These are phyloP conservation scores for Gymnothorax javanicus DNA, from an alignment of 2,797 vertebrate species.

Conservation along the genomic window DNA sequence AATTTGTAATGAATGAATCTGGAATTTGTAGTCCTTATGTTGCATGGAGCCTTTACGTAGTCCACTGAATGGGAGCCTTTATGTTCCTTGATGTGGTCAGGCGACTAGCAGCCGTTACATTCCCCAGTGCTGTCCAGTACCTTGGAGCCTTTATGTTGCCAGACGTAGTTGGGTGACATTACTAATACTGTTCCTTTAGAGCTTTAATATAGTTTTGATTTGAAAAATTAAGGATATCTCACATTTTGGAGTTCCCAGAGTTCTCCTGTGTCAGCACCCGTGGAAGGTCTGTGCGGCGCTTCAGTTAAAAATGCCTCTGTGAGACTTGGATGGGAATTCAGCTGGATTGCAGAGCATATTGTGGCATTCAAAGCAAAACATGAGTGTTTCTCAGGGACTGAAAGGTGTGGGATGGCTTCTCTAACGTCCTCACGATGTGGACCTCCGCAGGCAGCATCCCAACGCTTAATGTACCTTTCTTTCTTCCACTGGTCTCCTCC, in stretches of 20 bases:
- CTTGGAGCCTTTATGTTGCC: slow-evolving; percentile 13
- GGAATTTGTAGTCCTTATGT: slow-evolving; percentile 17
- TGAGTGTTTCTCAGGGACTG: slow-evolving; percentile 57
- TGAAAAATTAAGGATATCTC: background rate
- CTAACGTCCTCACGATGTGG: slow-evolving; percentile 50
- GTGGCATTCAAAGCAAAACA: slow-evolving; percentile 56
- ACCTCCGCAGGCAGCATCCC: slow-evolving; percentile 28
- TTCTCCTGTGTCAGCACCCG: slow-evolving; percentile 28
- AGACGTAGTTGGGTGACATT: background rate
- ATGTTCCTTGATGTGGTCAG: slow-evolving; percentile 19
- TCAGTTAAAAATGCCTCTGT: slow-evolving; percentile 27
- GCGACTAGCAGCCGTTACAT: no score
- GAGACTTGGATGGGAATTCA: slow-evolving; percentile 33
- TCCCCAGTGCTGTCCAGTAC: no score
- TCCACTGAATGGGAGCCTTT: background rate
- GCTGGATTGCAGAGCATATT: slow-evolving; percentile 45
- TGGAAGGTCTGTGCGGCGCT: slow-evolving; percentile 29
- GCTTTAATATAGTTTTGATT: background rate
- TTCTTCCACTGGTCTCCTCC: no score
- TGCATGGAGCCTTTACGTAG: background rate
- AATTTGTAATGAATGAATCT: slow-evolving; percentile 28
- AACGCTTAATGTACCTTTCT: no score
- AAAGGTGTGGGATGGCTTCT: slow-evolving; percentile 57
- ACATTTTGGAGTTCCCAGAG: slow-evolving; percentile 27
- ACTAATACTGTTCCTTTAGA: no score